Evolutionary conservation across 2,888 invertebrate species (phyloP), one percentile per base, ranked within the genome.

Genomic region (Apodemia zela): DNA sequence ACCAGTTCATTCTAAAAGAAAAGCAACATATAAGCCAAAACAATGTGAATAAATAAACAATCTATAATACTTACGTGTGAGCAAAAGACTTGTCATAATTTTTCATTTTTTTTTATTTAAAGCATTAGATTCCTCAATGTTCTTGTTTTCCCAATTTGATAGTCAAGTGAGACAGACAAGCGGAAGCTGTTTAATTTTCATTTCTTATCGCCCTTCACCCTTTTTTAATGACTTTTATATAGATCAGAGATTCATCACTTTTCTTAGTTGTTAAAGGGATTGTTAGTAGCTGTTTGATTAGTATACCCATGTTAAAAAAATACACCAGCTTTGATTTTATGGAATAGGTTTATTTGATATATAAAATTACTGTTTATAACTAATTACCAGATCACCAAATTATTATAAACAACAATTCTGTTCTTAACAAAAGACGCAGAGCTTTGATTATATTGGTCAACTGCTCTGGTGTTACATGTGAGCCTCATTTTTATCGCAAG

Each of bases 291-390:
- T 85, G 81, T 74, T 71, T 73, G 72, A 91, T 91, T 90, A 91
- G 90, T 91, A 84, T 73, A 75, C 91, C 90, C 91, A 90, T 89
- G 89, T 91, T 91, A 91, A 90, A 91, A 91, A 81, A 91, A 90
- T 90, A 91, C 90, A 89, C 90, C 89, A 85, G 76, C 77, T 67
- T 89, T 79, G 88, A 89, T 90, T 90, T 89, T 86, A 89, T 89
- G 86, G 89, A 15, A 89, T 89, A 88, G 89, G 85, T 89, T 85
- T 89, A 87, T 89, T 89, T 84, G 81, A 87, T 87, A 87, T 38
- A 38, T 88, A 87, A 80, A 76, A 71, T 76, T 80, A 76, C 72
- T 75, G 81, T 81, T 76, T 80, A 85, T 83, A 82, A 83, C 79
- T 85, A 81, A 75, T 82, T 80, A 86, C 90, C 90, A 87, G 85